phyloP scores from a whole-genome alignment of 2,113 vertebrate species.

The Crotalus helleri region DNA sequence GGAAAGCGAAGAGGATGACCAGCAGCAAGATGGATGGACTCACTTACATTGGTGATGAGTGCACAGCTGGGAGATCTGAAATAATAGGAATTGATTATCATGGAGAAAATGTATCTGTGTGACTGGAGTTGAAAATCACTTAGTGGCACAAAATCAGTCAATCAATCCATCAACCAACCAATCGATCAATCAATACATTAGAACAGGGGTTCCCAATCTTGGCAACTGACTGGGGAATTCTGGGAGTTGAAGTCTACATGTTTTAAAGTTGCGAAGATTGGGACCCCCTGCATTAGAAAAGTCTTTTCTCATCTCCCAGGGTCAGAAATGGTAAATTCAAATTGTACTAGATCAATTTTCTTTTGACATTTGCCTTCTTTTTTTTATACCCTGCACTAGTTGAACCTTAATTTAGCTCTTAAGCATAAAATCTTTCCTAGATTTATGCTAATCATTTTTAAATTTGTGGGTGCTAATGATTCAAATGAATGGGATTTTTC shows the following conservation, averaged over 20 bases:
- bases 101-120: background rate
- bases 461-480: constrained; percentile 48
- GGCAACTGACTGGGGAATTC: too few relatives aligned
- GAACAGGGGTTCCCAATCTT: background rate
- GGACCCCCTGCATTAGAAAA: background rate
- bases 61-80: background rate
- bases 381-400: background rate
- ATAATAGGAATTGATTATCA: background rate
- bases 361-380: background rate
- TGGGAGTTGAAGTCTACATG: too few relatives aligned
- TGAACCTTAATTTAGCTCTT: constrained; percentile 3
- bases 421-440: constrained; percentile 36
- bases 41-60: background rate
- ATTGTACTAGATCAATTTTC: background rate
- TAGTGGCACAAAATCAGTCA: background rate
- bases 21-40: background rate
- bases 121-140: too few relatives aligned
- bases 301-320: background rate
- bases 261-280: background rate
- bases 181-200: background rate
- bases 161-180: background rate
- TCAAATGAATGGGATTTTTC: constrained; percentile 46
- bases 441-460: constrained; percentile 55
- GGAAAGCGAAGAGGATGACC: background rate
- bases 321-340: background rate